Percentiles rank a stretch among this genome's conserved stretches.
phyloP scores from a whole-genome alignment of 2,888 invertebrate species.

The Lithophane semibrunnea region DNA sequence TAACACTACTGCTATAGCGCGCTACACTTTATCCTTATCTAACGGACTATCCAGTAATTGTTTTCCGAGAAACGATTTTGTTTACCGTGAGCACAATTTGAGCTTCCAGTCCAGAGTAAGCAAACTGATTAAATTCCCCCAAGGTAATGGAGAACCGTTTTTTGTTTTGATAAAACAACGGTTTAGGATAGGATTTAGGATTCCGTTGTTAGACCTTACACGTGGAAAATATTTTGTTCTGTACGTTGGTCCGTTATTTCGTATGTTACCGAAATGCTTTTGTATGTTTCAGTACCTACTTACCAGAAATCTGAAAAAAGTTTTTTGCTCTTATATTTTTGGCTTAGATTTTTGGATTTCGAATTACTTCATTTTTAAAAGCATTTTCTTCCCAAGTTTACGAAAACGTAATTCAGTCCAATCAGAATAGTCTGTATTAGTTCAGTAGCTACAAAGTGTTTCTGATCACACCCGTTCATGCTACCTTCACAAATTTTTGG shows the following conservation, averaged over 20 bases:
- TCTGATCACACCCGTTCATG: background rate
- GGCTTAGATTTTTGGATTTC: background rate
- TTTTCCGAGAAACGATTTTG: slow-evolving; percentile 46
- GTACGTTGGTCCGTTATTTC: background rate
- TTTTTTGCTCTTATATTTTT: background rate
- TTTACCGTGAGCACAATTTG: slow-evolving; percentile 52
- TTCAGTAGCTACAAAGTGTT: background rate
- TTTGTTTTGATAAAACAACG: slow-evolving; percentile 24
- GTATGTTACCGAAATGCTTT: background rate
- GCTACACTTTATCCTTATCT: slow-evolving; percentile 35
- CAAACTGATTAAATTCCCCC: slow-evolving; percentile 55
- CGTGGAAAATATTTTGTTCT: background rate
- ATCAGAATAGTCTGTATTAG: background rate
- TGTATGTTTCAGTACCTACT: too few relatives aligned
- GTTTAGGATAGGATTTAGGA: background rate
- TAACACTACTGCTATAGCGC: slow-evolving; percentile 15
- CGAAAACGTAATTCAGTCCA: background rate
- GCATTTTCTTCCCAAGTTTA: background rate
- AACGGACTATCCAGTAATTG: slow-evolving; percentile 45
- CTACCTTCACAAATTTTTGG: background rate
- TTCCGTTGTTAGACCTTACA: slow-evolving; percentile 1
- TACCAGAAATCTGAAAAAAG: background rate
- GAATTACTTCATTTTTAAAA: background rate
- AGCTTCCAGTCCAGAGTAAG: slow-evolving; percentile 27
- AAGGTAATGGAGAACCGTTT: slow-evolving; percentile 38